These are phyloP conservation scores for Rhopalosiphum padi DNA, from an alignment of 1,140 invertebrate genomes.

Conservation along the genomic window DNA sequence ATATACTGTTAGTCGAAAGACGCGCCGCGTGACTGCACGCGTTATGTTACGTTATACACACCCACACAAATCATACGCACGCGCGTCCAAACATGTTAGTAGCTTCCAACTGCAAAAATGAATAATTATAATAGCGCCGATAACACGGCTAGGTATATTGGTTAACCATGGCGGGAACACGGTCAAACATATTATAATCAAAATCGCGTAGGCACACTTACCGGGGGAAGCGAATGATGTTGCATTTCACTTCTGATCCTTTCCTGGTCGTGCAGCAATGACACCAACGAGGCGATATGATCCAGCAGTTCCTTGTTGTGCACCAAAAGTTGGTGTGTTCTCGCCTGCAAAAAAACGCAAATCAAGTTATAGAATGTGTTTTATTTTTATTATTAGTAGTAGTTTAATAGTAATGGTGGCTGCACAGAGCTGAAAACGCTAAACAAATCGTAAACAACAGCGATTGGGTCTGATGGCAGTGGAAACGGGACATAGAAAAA, in stretches of 20 bases:
- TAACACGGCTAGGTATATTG: neutral
- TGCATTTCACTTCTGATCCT: conserved; percentile 49
- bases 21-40: neutral
- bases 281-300: conserved; percentile 87
- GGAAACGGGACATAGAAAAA: no score
- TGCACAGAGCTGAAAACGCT: no score
- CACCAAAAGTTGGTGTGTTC: conserved; percentile 90
- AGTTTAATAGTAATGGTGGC: neutral
- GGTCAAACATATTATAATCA: neutral
- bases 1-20: conserved; percentile 7
- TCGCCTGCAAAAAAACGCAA: conserved; percentile 70
- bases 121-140: neutral
- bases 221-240: conserved; percentile 53
- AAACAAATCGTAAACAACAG: no score
- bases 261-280: conserved; percentile 84
- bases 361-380: neutral
- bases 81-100: conserved; percentile 7
- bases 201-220: neutral
- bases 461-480: no score
- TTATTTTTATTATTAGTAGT: neutral
- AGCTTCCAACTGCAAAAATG: conserved; percentile 21
- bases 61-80: conserved; percentile 43
- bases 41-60: neutral
- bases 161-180: neutral
- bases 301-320: conserved; percentile 95